A percentile compares a stretch with the other conserved stretches of the same genome.
phyloP scores from a whole-genome alignment of 1,140 invertebrate species.

The Drosophila lacertosa region DNA sequence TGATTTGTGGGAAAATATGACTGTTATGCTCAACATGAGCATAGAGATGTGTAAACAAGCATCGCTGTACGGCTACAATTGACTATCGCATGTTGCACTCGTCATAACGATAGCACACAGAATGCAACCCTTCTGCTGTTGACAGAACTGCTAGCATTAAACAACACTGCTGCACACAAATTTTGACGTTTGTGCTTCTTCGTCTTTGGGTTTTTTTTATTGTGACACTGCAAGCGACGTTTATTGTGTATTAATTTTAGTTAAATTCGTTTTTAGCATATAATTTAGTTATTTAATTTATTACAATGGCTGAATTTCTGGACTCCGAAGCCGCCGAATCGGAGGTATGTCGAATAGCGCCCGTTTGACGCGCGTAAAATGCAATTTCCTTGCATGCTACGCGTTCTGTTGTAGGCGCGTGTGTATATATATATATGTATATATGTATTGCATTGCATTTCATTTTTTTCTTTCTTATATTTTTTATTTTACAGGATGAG shows the following conservation, averaged over 20 bases:
- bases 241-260: constrained; percentile 70
- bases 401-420: constrained; percentile 40
- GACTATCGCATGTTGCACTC: not conserved
- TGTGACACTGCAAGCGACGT: constrained; percentile 67
- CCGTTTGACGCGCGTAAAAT: constrained; percentile 10
- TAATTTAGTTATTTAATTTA: constrained; percentile 78
- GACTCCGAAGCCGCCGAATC: constrained; percentile 93
- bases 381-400: constrained; percentile 38
- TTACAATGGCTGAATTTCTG: constrained; percentile 90
- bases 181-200: constrained; percentile 41
- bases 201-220: constrained; percentile 59
- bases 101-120: constrained; percentile 1
- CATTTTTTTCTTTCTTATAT: constrained; percentile 13
- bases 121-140: constrained; percentile 4
- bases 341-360: constrained; percentile 85
- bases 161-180: constrained; percentile 20
- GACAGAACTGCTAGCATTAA: not conserved
- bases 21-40: constrained; percentile 17
- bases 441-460: constrained; percentile 34
- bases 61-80: not conserved
- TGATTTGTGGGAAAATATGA: constrained; percentile 17
- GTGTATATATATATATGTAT: constrained; percentile 22
- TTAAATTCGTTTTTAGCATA: constrained; percentile 73
- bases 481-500: constrained; percentile 85
- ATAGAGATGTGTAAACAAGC: not conserved